Base-by-base conservation (phyloP, 2,113 vertebrate species). In the Manacus vitellinus region DNA sequence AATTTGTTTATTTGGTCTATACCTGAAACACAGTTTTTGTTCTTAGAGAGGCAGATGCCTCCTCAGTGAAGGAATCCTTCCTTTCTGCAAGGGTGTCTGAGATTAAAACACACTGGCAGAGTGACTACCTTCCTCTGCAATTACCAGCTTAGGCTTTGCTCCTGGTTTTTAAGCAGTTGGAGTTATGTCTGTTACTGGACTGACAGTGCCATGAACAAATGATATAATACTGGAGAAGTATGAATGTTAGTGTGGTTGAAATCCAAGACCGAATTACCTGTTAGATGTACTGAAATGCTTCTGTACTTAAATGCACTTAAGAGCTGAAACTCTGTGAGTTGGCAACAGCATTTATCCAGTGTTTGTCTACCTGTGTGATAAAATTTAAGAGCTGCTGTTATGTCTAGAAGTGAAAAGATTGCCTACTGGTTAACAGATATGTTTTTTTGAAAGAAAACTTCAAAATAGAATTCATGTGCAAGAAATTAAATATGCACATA, bases 351-450 rank as follows among this genome's bases (percentile, higher is more conserved):
- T 61, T 43, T 25, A 5, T 20, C 1, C 20, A 55, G 9, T 35
- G 18, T 35, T 65, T 79, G 10, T 54, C 31, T 22, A 67, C 9
- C 25, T 33, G 6, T 39, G n/a, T 62, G 59, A 68, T 18, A 61
- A 51, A 91, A 55, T 22, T 24, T 47, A 67, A 39, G 6, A 46
- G 27, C 15, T 33, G 6, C 6, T 70, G 6, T 47, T 43, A 41
- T 33, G 19, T 14, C 43, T 30, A 35, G 28, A 77, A 74, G 3
- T 30, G 9, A 80, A 83, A 79, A 76, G 10, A 6, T 25, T 43
- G 4, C 3, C 6, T 49, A n/a, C 4, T 33, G 77, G 4, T 59
- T 47, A 74, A 35, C 2, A 35, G 5, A 31, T 20, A 46, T 0
- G 7, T 1, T 0, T 75, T 76, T 77, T 80, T 30, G 2, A 55